Conservation (phyloP, 2,797 vertebrate species). For the Momotus momota region DNA sequence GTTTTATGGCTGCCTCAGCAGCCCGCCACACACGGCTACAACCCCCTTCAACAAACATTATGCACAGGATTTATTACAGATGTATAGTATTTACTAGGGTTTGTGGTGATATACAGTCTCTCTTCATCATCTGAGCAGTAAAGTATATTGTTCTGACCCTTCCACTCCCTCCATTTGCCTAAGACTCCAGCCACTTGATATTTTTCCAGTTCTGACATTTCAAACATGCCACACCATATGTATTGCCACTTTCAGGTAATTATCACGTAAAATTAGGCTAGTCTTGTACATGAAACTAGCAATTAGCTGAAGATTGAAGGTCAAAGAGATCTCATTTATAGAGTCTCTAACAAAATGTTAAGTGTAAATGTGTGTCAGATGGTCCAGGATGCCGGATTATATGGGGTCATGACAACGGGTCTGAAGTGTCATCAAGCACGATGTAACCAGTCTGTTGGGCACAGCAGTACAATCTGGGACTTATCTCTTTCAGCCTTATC, state of each 20-base stretch:
- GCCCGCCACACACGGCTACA: background rate
- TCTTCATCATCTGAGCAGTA: slow-evolving; percentile 45
- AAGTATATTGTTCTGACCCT: slow-evolving; percentile 50
- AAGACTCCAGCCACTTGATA: slow-evolving; percentile 73
- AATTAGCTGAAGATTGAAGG: slow-evolving; percentile 86
- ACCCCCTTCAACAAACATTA: slow-evolving; percentile 4
- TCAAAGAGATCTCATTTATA: slow-evolving; percentile 86
- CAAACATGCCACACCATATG: slow-evolving; percentile 77
- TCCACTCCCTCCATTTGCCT: slow-evolving; percentile 30
- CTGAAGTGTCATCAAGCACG: slow-evolving; percentile 77
- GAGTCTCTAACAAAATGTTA: slow-evolving; percentile 87
- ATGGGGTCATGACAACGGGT: slow-evolving; percentile 74
- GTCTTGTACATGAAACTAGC: slow-evolving; percentile 84
- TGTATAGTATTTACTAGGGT: slow-evolving; percentile 24
- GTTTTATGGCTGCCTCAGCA: background rate
- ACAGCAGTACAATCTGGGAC: slow-evolving; percentile 79
- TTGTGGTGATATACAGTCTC: background rate
- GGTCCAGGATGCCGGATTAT: slow-evolving; percentile 89
- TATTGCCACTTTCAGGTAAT: slow-evolving; percentile 83
- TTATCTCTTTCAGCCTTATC: slow-evolving; percentile 64
- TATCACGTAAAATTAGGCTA: slow-evolving; percentile 84
- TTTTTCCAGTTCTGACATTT: slow-evolving; percentile 82
- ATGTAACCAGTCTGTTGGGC: slow-evolving; percentile 71
- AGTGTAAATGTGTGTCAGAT: slow-evolving; percentile 98
- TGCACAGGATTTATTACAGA: slow-evolving; percentile 42